Evolutionary conservation across 2,113 vertebrate species (phyloP).

Genomic region (Plecturocebus donacophilus): DNA sequence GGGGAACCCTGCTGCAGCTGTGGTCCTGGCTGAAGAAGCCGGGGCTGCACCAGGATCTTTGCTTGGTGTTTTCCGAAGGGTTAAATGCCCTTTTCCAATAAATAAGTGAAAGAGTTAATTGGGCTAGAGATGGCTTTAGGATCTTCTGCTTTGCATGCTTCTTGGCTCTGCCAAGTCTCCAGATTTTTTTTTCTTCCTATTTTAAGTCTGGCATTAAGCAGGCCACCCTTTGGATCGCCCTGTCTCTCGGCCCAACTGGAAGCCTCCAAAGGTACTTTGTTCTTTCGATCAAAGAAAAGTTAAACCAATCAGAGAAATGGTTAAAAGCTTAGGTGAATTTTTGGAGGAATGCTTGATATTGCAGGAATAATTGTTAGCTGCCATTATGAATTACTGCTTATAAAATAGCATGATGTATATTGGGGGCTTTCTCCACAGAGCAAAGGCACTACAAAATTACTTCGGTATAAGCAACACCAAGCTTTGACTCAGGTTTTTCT

Average conservation of each 20-base stretch:
- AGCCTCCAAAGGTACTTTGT: slow-evolving; percentile 83
- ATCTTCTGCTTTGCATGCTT: slow-evolving; percentile 81
- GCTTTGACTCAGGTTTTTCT: slow-evolving; percentile 26
- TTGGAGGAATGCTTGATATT: slow-evolving; percentile 65
- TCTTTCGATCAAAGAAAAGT: slow-evolving; percentile 84
- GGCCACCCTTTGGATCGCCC: slow-evolving; percentile 82
- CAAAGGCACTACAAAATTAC: slow-evolving; percentile 46
- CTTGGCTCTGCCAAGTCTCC: slow-evolving; percentile 72
- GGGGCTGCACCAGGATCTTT: slow-evolving; percentile 13
- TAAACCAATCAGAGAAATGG: slow-evolving; percentile 79
- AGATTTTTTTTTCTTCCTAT: slow-evolving; percentile 79
- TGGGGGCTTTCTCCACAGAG: slow-evolving; percentile 16
- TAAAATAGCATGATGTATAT: not conserved
- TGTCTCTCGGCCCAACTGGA: slow-evolving; percentile 83
- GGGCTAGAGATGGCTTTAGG: slow-evolving; percentile 78
- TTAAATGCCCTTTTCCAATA: slow-evolving; percentile 79
- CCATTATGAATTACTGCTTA: slow-evolving; percentile 67
- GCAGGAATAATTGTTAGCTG: slow-evolving; percentile 70
- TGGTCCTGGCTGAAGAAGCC: slow-evolving; percentile 58
- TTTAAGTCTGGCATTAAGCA: slow-evolving; percentile 82
- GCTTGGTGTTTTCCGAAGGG: slow-evolving; percentile 64
- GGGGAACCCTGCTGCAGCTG: slow-evolving; percentile 64
- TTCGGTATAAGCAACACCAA: not conserved
- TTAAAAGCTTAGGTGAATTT: slow-evolving; percentile 68
- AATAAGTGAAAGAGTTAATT: slow-evolving; percentile 83